These are phyloP conservation scores for Cetoscarus ocellatus DNA, from an alignment of 2,797 vertebrate genomes.

Conservation along the genomic window DNA sequence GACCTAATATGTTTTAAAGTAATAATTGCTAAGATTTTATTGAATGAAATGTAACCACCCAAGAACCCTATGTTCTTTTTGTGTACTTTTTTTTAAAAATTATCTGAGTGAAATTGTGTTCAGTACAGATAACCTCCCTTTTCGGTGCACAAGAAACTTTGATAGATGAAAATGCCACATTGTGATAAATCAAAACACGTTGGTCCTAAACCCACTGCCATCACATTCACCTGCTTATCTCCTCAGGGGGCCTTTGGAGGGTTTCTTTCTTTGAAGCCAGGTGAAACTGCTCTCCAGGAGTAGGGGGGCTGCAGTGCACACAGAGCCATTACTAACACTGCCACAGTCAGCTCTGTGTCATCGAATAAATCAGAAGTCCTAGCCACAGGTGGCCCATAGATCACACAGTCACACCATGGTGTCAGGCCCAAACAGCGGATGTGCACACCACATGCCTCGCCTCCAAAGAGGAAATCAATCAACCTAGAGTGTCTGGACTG, in stretches of 20 bases:
- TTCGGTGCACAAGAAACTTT: conserved; percentile 21
- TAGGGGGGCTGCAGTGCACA: conserved; percentile 41
- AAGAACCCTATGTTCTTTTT: too few relatives aligned
- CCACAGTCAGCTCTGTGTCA: conserved; percentile 73
- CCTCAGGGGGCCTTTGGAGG: conserved; percentile 39
- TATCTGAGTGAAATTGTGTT: conserved; percentile 38
- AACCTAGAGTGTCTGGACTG: conserved; percentile 55
- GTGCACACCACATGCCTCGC: conserved; percentile 61
- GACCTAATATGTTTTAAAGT: too few relatives aligned
- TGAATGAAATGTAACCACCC: too few relatives aligned
- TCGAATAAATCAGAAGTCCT: conserved; percentile 71
- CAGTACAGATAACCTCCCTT: conserved; percentile 18
- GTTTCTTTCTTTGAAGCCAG: conserved; percentile 32
- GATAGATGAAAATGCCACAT: conserved; percentile 49
- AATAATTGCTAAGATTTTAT: too few relatives aligned
- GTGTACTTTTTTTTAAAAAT: conserved; percentile 5
- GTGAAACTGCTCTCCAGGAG: conserved; percentile 43
- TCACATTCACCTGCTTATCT: conserved; percentile 44
- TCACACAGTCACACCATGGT: conserved; percentile 71
- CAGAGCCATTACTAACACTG: conserved; percentile 62
- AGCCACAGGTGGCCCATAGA: conserved; percentile 78
- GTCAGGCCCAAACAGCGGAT: conserved; percentile 70
- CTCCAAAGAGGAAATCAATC: conserved; percentile 78
- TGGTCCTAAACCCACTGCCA: conserved; percentile 38
- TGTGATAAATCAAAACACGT: conserved; percentile 51